Percentiles rank a stretch among this genome's conserved stretches.
These are phyloP conservation scores for Drosophila bocki DNA, from an alignment of 1,140 invertebrate species.

Conservation along the genomic window DNA sequence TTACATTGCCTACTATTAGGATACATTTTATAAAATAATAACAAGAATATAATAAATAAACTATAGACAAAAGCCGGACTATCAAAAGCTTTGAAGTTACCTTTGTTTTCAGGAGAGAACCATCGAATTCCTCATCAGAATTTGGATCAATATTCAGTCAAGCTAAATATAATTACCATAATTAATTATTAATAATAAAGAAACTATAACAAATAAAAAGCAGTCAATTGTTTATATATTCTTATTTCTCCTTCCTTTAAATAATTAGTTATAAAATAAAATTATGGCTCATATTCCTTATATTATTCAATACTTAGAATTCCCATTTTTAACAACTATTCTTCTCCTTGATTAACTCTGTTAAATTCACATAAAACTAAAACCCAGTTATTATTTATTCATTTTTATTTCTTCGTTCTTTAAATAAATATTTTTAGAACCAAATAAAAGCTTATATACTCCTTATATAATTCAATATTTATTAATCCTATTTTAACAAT, in stretches of 20 bases:
- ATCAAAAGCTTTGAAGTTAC: neutral
- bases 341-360: neutral
- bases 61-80: too few relatives aligned
- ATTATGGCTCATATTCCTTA: neutral
- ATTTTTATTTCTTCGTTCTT: too few relatives aligned
- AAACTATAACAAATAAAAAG: neutral
- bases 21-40: neutral
- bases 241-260: too few relatives aligned
- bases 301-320: neutral
- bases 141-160: neutral
- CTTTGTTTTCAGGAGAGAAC: neutral
- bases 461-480: neutral
- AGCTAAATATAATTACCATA: too few relatives aligned
- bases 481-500: too few relatives aligned
- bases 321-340: neutral
- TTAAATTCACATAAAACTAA: conserved; percentile 4
- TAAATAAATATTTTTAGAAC: too few relatives aligned
- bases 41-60: neutral
- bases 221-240: too few relatives aligned
- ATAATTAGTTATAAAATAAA: neutral
- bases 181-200: too few relatives aligned
- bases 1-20: conserved; percentile 25
- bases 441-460: too few relatives aligned
- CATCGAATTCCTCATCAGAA: neutral
- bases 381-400: too few relatives aligned